Evolutionary conservation across 2,797 vertebrate genomes (phyloP).

Genomic region (Gymnoscopelus microlampas): DNA sequence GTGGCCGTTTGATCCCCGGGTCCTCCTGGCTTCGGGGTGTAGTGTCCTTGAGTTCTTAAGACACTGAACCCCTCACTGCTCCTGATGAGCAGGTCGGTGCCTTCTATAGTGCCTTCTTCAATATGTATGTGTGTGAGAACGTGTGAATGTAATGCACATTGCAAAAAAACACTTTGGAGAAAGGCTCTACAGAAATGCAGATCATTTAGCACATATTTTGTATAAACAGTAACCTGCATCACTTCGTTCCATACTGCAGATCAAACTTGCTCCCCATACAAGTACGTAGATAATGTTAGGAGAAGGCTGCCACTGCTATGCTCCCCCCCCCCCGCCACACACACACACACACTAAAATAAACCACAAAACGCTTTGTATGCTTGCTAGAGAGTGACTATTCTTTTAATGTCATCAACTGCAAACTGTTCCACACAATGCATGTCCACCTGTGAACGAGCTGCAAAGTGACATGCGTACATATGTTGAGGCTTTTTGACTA

Average conservation of each 20-base stretch:
- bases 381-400: background rate
- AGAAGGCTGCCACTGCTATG: constrained; percentile 6
- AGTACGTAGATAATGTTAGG: constrained; percentile 36
- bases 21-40: too few relatives aligned
- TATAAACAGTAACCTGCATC: constrained; percentile 47
- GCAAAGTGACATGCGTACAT: background rate
- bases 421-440: background rate
- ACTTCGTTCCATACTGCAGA: constrained; percentile 58
- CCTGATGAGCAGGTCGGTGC: too few relatives aligned
- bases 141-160: too few relatives aligned
- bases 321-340: background rate
- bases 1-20: too few relatives aligned
- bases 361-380: background rate
- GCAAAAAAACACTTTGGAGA: too few relatives aligned
- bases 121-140: too few relatives aligned
- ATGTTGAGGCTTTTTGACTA: too few relatives aligned
- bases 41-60: too few relatives aligned
- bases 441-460: background rate
- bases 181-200: too few relatives aligned
- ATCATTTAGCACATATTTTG: too few relatives aligned
- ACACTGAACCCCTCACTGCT: too few relatives aligned
- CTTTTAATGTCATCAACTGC: constrained; percentile 12
- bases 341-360: constrained; percentile 18
- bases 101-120: too few relatives aligned
- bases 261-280: constrained; percentile 44